Percentiles rank a stretch among this genome's conserved stretches.
Evolutionary conservation across 2,113 vertebrate species (phyloP).

Genomic region (Rhegmatorhina hoffmannsi): DNA sequence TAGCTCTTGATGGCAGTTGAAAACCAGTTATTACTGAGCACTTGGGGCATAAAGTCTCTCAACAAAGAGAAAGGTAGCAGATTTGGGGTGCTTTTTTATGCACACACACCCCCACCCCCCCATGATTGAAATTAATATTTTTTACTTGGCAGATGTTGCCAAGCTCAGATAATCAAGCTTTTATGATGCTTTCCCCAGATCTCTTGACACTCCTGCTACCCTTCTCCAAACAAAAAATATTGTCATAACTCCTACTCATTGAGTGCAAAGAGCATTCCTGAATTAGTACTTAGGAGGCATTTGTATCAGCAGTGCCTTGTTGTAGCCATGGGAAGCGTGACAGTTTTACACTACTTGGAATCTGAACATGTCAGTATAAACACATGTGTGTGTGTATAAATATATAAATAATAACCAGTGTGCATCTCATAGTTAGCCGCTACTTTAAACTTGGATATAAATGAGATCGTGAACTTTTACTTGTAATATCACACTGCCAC

Average conservation of each 20-base stretch:
- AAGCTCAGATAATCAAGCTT: background rate
- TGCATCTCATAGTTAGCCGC: background rate
- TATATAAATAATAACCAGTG: background rate
- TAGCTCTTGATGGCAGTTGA: background rate
- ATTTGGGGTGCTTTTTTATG: background rate
- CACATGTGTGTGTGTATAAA: background rate
- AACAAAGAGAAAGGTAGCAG: background rate
- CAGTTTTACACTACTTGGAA: background rate
- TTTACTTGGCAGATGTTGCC: background rate
- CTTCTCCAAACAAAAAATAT: background rate
- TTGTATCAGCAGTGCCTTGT: background rate
- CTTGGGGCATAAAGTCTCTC: background rate
- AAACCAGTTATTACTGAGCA: background rate
- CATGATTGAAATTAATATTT: rapidly evolving
- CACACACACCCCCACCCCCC: background rate
- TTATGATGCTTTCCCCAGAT: background rate
- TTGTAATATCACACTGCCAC: background rate
- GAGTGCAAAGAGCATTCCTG: background rate
- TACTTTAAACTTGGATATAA: background rate
- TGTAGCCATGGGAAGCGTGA: background rate
- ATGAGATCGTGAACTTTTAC: background rate
- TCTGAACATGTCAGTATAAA: background rate
- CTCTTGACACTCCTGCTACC: background rate
- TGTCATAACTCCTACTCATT: background rate
- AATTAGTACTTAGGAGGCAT: background rate